Evolutionary conservation across 2,113 vertebrate species (phyloP).

Genomic region (Manacus vitellinus): DNA sequence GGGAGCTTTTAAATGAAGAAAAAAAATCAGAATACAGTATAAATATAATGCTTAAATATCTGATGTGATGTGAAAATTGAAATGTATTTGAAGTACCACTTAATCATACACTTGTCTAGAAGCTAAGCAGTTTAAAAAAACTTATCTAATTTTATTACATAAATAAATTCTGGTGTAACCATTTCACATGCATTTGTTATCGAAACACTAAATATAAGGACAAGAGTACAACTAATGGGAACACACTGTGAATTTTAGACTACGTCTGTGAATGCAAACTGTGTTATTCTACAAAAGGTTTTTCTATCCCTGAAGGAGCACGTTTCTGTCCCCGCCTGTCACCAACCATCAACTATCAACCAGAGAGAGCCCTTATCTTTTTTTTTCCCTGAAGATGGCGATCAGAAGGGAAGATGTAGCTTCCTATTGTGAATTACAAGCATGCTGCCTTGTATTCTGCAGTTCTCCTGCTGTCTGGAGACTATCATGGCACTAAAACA

Average conservation of each 20-base stretch:
- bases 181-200: not conserved
- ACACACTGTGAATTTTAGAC: not conserved
- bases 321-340: not conserved
- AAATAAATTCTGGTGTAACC: not conserved
- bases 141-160: not conserved
- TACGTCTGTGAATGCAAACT: not conserved
- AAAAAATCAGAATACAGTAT: not conserved
- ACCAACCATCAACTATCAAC: not conserved
- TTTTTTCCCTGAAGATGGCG: not conserved
- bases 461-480: not conserved
- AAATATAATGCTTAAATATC: not conserved
- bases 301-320: not conserved
- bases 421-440: constrained; percentile 21
- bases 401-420: constrained; percentile 13
- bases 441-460: not conserved
- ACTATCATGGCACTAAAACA: not conserved
- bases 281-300: not conserved
- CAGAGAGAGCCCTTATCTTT: not conserved
- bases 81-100: constrained; percentile 28
- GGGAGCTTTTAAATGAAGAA: not conserved
- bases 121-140: not conserved
- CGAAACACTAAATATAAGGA: not conserved
- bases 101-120: not conserved
- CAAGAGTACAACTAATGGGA: not conserved
- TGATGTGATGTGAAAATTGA: not conserved